These are phyloP conservation scores for Andrena bicolor DNA, from an alignment of 2,888 invertebrate genomes.

Conservation along the genomic window DNA sequence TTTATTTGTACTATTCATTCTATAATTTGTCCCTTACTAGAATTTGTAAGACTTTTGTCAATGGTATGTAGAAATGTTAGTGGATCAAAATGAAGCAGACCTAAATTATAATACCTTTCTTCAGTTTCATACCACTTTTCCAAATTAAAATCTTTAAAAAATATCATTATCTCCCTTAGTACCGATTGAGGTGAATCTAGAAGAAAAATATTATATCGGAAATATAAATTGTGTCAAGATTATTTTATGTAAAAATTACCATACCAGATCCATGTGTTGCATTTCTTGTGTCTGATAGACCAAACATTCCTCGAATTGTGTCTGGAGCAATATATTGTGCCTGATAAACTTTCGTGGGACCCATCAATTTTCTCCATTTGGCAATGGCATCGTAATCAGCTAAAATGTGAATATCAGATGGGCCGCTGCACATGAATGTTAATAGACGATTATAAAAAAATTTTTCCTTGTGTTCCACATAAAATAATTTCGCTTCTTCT, in stretches of 20 bases:
- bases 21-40: slow-evolving; percentile 12
- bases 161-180: slow-evolving; percentile 91
- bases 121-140: slow-evolving; percentile 88
- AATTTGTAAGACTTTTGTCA: slow-evolving; percentile 63
- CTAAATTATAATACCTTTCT: slow-evolving; percentile 84
- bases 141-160: slow-evolving; percentile 93
- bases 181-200: slow-evolving; percentile 92
- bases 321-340: slow-evolving; percentile 92
- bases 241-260: background rate
- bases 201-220: slow-evolving; percentile 74
- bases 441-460: slow-evolving; percentile 94
- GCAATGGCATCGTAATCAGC: slow-evolving; percentile 91
- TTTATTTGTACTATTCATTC: slow-evolving; percentile 32
- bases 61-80: slow-evolving; percentile 86
- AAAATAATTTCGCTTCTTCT: slow-evolving; percentile 91
- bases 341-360: slow-evolving; percentile 95
- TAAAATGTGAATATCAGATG: slow-evolving; percentile 92
- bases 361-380: slow-evolving; percentile 94
- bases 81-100: slow-evolving; percentile 86
- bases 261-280: slow-evolving; percentile 97
- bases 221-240: background rate
- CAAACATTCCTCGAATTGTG: slow-evolving; percentile 93
- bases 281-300: slow-evolving; percentile 97
- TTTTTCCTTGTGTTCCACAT: slow-evolving; percentile 92
- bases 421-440: slow-evolving; percentile 95